phyloP scores from a whole-genome alignment of 2,888 invertebrate species.

The Deilephila elpenor region DNA sequence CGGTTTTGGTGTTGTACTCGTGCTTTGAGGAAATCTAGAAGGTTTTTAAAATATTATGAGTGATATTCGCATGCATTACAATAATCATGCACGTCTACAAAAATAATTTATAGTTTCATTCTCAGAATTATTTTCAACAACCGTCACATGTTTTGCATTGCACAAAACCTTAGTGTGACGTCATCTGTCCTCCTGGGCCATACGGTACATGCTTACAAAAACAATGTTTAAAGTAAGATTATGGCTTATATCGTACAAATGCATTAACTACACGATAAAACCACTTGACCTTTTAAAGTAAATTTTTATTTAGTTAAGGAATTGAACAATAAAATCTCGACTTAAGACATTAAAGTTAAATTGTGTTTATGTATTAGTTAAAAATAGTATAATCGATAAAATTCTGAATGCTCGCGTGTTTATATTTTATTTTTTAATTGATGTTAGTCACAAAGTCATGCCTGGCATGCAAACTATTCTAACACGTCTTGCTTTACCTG shows the following conservation, averaged over 20 bases:
- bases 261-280: neutral
- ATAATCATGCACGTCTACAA: neutral
- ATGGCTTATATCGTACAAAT: neutral
- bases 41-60: neutral
- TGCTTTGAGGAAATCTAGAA: conserved; percentile 77
- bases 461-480: conserved; percentile 21
- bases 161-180: no score
- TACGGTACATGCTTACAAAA: no score
- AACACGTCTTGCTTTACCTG: conserved; percentile 54
- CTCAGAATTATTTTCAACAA: no score
- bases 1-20: conserved; percentile 77
- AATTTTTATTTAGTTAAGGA: neutral
- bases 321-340: neutral
- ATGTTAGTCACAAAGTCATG: conserved; percentile 22
- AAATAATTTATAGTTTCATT: no score
- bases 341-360: neutral
- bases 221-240: neutral
- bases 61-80: neutral
- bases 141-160: no score
- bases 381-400: neutral
- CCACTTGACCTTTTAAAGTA: neutral
- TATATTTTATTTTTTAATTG: conserved; percentile 26
- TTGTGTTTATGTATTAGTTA: neutral
- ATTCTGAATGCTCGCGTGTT: conserved; percentile 23
- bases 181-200: no score